phyloP scores from a whole-genome alignment of 2,113 vertebrate species.

The Carassius gibelio region DNA sequence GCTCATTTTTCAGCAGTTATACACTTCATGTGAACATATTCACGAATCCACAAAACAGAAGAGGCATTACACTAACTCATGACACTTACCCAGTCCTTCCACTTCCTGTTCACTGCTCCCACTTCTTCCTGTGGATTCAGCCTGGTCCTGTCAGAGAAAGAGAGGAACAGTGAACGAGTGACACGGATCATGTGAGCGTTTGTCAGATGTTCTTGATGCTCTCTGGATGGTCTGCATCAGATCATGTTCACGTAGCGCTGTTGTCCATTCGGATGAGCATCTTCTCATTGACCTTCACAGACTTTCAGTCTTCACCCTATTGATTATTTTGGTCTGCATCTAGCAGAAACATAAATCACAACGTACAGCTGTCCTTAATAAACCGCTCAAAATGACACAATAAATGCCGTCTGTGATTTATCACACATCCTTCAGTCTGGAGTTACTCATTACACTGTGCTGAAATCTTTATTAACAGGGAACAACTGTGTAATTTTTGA shows the following conservation, averaged over 20 bases:
- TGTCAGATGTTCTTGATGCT: no score
- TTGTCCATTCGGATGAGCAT: no score
- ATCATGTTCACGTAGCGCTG: not conserved
- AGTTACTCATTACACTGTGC: not conserved
- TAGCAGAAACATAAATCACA: not conserved
- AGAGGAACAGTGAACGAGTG: not conserved
- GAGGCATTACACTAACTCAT: not conserved
- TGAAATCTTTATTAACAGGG: not conserved
- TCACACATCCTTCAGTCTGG: not conserved
- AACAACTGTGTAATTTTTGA: not conserved
- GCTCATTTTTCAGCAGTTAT: no score
- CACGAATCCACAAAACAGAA: not conserved
- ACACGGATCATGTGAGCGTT: not conserved
- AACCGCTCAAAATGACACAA: not conserved
- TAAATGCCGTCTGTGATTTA: not conserved
- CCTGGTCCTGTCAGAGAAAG: slow-evolving; percentile 63
- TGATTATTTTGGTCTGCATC: not conserved
- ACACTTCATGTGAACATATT: no score
- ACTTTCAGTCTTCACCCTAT: not conserved
- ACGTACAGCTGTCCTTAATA: not conserved
- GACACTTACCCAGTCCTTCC: slow-evolving; percentile 55
- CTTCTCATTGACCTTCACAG: no score
- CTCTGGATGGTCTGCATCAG: not conserved
- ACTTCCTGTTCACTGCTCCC: slow-evolving; percentile 72
- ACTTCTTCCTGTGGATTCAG: slow-evolving; percentile 68